Evolutionary conservation across 2,113 vertebrate species (phyloP).

Genomic region (Pangasianodon hypophthalmus): DNA sequence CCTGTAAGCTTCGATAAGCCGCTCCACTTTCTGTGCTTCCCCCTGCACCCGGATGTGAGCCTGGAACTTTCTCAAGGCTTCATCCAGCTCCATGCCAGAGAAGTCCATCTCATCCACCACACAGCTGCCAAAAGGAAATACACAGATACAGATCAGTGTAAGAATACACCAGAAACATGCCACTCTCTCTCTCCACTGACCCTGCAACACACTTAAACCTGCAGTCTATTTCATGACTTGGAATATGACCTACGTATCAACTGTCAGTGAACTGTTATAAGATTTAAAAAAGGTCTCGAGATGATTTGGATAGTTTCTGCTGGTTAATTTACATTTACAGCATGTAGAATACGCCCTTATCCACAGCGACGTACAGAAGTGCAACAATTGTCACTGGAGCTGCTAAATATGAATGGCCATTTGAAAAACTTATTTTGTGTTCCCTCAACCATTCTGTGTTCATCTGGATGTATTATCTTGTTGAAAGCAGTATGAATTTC

Average conservation of each 20-base stretch:
- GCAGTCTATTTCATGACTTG: background rate
- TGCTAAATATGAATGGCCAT: background rate
- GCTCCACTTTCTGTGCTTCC: slow-evolving; percentile 95
- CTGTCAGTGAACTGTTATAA: background rate
- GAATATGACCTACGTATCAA: background rate
- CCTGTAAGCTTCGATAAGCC: slow-evolving; percentile 96
- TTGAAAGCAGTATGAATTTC: background rate
- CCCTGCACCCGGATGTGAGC: slow-evolving; percentile 96
- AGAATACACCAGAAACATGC: background rate
- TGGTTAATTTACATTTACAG: background rate
- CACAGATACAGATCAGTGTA: slow-evolving; percentile 8
- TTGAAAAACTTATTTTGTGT: background rate
- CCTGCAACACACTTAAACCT: background rate
- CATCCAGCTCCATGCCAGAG: slow-evolving; percentile 91
- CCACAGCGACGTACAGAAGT: background rate
- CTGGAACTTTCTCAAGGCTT: slow-evolving; percentile 96
- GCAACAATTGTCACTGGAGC: background rate
- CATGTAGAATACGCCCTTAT: background rate
- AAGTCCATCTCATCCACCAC: slow-evolving; percentile 99
- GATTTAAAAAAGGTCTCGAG: background rate
- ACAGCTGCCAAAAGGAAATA: slow-evolving; percentile 75
- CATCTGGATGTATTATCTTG: background rate
- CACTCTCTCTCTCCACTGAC: background rate
- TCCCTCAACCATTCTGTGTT: background rate
- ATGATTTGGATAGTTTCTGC: background rate